These are phyloP conservation scores for Octopus bimaculoides DNA, from an alignment of 1,140 invertebrate genomes.

Conservation along the genomic window DNA sequence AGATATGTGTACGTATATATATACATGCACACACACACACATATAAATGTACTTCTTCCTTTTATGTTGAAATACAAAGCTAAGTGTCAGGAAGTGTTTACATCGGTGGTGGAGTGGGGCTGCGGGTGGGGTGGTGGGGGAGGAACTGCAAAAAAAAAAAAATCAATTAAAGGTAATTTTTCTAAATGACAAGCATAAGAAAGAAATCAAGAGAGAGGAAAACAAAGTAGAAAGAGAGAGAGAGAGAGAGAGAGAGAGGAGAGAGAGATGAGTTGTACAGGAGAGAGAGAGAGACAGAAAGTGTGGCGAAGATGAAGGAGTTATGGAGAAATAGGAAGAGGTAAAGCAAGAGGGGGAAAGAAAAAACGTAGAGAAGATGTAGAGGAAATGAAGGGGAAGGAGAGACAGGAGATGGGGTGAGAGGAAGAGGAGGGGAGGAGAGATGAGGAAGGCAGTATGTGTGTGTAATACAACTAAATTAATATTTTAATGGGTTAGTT, in stretches of 20 bases:
- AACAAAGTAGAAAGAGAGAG: not conserved
- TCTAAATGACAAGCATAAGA: not conserved
- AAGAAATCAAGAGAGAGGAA: not conserved
- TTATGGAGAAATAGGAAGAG: not conserved
- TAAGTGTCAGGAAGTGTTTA: too few species aligned
- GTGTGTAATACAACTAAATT: too few species aligned
- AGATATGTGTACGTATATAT: too few species aligned
- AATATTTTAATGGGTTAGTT: too few species aligned
- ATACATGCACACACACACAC: too few species aligned
- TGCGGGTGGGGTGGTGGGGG: too few species aligned
- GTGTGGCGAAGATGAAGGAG: not conserved
- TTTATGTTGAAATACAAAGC: too few species aligned
- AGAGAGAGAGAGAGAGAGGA: not conserved
- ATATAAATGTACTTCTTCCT: too few species aligned
- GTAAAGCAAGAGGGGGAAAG: not conserved
- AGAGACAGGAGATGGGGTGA: conserved; percentile 20
- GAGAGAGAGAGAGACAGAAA: not conserved
- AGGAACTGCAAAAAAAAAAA: too few species aligned
- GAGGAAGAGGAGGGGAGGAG: conserved; percentile 17
- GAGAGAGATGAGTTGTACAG: not conserved
- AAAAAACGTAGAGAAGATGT: not conserved
- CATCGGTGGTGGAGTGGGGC: too few species aligned
- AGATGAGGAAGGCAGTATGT: conserved; percentile 14
- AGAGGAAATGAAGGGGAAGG: conserved; percentile 2
- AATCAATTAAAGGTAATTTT: too few species aligned